Base-by-base conservation (phyloP, 2,888 invertebrate species). In the Melipona beecheii region DNA sequence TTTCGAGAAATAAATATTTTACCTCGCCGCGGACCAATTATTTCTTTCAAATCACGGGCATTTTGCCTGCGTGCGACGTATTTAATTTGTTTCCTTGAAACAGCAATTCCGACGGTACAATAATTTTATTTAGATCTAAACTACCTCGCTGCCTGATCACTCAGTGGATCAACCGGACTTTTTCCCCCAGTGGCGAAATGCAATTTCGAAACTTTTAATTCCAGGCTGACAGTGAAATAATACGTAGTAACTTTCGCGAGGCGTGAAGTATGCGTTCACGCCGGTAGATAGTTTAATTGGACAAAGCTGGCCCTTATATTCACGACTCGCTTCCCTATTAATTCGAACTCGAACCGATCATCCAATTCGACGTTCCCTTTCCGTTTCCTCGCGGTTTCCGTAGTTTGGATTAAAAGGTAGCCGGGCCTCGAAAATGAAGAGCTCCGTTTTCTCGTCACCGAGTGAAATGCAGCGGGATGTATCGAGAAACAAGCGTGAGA, bases 401-500 rank as follows among this genome's bases (percentile, higher is more conserved):
- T n/a, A 5, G 56, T n/a, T 56, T n/a, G 43, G 11, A 43, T 43
- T 43, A 43, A 9, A 43, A 43, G 36, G 36, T 9, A 36, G 43
- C 9, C 9, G 9, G 43, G 43, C 43, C 9, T 9, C 13, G 27
- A 27, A 68, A 52, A 68, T 21, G 6, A 69, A 15, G 13, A 6
- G 19, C 13, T 5, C 13, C 24, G 5, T 6, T 31, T 49, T 27
- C 52, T 11, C 56, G 52, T 64, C 56, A n/a, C 5, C 21, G 24
- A n/a, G 2, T 19, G 27, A 62, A 68, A 49, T 13, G 49, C 24
- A 27, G n/a, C 11, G 17, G 52, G 6, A 15, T 78, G 65, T 17
- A n/a, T 83, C 60, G 75, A 49, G 43, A 54, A 36, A 73, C 79
- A 70, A 83, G 60, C 17, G 24, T 27, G 15, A 60, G 24, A 60